phyloP scores from a whole-genome alignment of 1,140 invertebrate genomes.

The Drosophila varians region DNA sequence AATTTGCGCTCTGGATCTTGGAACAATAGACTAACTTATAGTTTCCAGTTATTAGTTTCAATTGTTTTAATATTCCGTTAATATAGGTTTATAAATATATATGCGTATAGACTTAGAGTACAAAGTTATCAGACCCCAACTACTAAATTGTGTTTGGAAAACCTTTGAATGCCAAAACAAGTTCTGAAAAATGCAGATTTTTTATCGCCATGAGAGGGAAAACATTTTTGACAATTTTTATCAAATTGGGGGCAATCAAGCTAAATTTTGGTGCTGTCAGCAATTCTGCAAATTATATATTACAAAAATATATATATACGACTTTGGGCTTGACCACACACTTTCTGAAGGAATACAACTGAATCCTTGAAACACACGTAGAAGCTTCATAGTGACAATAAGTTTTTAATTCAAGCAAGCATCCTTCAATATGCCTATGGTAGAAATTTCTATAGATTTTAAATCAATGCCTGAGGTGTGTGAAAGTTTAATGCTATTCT shows the following conservation, averaged over 20 bases:
- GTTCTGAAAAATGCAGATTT: no score
- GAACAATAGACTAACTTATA: conserved; percentile 60
- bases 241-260: conserved; percentile 38
- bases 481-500: neutral
- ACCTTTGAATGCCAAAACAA: neutral
- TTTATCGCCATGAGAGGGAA: no score
- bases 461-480: conserved; percentile 3
- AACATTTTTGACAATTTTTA: conserved; percentile 40
- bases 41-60: conserved; percentile 26
- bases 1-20: conserved; percentile 71
- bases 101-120: conserved; percentile 65
- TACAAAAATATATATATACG: conserved; percentile 18
- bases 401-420: neutral
- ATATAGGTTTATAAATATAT: conserved; percentile 50
- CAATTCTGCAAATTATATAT: conserved; percentile 25
- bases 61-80: conserved; percentile 42
- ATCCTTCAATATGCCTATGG: neutral
- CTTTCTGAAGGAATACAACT: conserved; percentile 10
- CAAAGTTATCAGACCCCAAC: conserved; percentile 51
- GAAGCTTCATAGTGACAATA: no score
- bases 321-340: conserved; percentile 37
- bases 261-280: conserved; percentile 26
- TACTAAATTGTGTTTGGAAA: conserved; percentile 29
- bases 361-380: neutral
- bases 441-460: neutral